Evolutionary conservation across 2,797 vertebrate genomes (phyloP).

Genomic region (Sebastes wilsoni): DNA sequence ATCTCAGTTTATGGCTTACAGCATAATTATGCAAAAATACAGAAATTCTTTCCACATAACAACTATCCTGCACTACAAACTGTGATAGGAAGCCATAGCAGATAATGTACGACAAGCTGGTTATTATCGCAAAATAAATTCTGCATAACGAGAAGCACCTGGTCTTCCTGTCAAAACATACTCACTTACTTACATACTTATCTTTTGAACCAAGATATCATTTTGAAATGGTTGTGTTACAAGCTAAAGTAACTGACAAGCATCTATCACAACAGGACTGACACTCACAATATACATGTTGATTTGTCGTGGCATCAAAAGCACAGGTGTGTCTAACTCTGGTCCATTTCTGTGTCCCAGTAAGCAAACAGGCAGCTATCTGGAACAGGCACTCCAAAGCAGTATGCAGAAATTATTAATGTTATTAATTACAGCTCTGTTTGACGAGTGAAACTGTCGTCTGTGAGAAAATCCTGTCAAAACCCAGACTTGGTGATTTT

Average conservation of each 20-base stretch:
- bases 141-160: conserved; percentile 30
- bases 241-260: not conserved
- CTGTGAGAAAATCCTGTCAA: not conserved
- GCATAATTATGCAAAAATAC: conserved; percentile 17
- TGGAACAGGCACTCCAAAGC: not conserved
- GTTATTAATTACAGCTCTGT: conserved; percentile 9
- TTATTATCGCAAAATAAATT: conserved; percentile 45
- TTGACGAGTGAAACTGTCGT: not conserved
- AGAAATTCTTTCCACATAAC: conserved; percentile 23
- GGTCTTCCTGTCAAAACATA: conserved; percentile 12
- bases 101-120: conserved; percentile 30
- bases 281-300: not conserved
- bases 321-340: not conserved
- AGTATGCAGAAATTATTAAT: not conserved
- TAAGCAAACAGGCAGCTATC: not conserved
- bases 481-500: not conserved
- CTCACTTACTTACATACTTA: not conserved
- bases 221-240: conserved; percentile 8
- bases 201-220: not conserved
- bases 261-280: not conserved
- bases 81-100: conserved; percentile 5
- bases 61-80: conserved; percentile 14
- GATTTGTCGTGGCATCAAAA: not conserved
- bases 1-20: conserved; percentile 2
- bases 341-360: conserved; percentile 4